A percentile compares a stretch with the other conserved stretches of the same genome.
Evolutionary conservation across 1,140 invertebrate genomes (phyloP).

Genomic region (Heliconius hewitsoni): DNA sequence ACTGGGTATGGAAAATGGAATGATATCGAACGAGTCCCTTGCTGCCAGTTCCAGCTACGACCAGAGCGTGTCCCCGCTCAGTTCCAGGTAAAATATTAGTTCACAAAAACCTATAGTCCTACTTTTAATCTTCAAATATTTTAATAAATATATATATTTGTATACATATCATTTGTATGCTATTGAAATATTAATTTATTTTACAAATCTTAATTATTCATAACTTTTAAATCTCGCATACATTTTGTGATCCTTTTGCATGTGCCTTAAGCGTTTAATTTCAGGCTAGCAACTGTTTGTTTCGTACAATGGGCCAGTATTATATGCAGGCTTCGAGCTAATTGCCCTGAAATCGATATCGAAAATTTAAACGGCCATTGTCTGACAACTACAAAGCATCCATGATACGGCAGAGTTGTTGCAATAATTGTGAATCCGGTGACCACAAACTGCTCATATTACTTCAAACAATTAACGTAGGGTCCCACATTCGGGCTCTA

Average conservation of each 20-base stretch:
- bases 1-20: slow-evolving; percentile 71
- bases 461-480: slow-evolving; percentile 76
- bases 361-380: slow-evolving; percentile 52
- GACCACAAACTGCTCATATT: slow-evolving; percentile 70
- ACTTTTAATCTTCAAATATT: slow-evolving; percentile 1
- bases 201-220: neutral
- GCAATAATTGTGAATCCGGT: slow-evolving; percentile 70
- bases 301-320: neutral
- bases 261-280: neutral
- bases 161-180: too few relatives aligned
- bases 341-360: slow-evolving; percentile 51
- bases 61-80: slow-evolving; percentile 72
- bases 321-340: slow-evolving; percentile 34
- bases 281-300: neutral
- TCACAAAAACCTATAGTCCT: neutral
- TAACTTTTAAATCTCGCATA: neutral
- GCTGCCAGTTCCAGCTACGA: slow-evolving; percentile 74
- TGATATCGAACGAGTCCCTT: slow-evolving; percentile 71
- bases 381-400: slow-evolving; percentile 60
- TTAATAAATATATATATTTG: neutral
- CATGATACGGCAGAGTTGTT: slow-evolving; percentile 66
- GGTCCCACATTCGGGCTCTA: slow-evolving; percentile 68
- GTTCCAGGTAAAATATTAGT: slow-evolving; percentile 58
- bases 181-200: neutral
- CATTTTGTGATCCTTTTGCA: neutral